Percentiles rank a stretch among this genome's conserved stretches.
Evolutionary conservation across 64 coral and sea anemone species (phyloP).

Genomic region (Dendrophyllia cribrosa): DNA sequence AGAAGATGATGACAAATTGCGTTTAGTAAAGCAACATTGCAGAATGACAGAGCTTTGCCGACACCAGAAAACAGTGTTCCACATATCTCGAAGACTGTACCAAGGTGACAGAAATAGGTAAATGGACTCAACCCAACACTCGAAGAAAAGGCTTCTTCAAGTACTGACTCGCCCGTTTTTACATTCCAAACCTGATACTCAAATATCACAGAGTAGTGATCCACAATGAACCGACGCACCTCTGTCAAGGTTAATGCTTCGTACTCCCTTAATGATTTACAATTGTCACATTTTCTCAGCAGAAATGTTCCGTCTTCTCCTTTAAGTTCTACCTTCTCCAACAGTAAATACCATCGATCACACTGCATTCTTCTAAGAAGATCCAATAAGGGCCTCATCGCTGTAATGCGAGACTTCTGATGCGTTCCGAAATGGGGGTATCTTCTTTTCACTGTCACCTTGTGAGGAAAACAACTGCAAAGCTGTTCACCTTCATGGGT

Average conservation of each 20-base stretch:
- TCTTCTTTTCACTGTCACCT: neutral
- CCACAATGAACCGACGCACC: neutral
- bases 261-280: neutral
- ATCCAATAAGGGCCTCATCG: neutral
- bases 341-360: neutral
- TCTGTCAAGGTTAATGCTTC: too few species aligned
- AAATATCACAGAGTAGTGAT: conserved; percentile 20
- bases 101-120: neutral
- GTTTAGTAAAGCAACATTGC: neutral
- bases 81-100: neutral
- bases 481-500: neutral
- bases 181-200: conserved; percentile 31
- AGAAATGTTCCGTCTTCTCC: too few species aligned
- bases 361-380: neutral
- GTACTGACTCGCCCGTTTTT: conserved; percentile 21
- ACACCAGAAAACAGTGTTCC: neutral
- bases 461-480: neutral
- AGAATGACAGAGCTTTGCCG: neutral
- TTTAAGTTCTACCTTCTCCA: neutral
- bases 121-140: neutral
- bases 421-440: neutral
- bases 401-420: neutral
- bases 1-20: neutral
- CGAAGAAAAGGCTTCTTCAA: neutral
- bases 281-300: neutral